phyloP scores from a whole-genome alignment of 2,113 vertebrate genomes.

The Pygoscelis adeliae region DNA sequence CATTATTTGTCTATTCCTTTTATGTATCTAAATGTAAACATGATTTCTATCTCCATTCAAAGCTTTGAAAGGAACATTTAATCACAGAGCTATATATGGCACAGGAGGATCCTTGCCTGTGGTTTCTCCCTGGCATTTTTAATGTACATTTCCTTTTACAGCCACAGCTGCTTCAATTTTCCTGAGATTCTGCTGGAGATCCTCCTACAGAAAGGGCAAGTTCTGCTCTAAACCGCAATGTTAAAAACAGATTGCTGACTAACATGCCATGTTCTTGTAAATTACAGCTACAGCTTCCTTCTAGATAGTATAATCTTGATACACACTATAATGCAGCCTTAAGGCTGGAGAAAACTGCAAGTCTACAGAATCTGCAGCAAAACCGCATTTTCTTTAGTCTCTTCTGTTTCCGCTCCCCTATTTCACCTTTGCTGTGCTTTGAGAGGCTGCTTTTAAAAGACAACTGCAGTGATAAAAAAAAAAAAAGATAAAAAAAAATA shows the following conservation, averaged over 20 bases:
- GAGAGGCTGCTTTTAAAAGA: background rate
- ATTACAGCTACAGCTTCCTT: background rate
- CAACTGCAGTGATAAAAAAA: background rate
- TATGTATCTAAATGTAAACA: background rate
- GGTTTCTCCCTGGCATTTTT: background rate
- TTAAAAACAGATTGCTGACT: background rate
- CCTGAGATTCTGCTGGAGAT: background rate
- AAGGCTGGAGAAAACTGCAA: background rate
- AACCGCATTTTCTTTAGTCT: background rate
- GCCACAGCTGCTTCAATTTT: background rate
- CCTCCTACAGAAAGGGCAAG: background rate
- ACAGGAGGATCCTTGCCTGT: background rate
- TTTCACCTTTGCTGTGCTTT: background rate
- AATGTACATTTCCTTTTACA: background rate
- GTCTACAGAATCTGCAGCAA: background rate
- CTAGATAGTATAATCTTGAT: background rate
- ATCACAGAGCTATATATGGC: background rate
- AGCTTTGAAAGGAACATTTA: background rate
- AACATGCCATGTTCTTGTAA: background rate
- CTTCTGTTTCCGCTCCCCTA: background rate
- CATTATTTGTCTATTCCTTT: background rate
- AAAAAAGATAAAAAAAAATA: background rate
- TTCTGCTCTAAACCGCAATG: slow-evolving; percentile 9
- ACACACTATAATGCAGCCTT: background rate
- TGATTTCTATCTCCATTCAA: background rate